Evolutionary conservation across 2,113 vertebrate species (phyloP).

Genomic region (Gavia stellata): DNA sequence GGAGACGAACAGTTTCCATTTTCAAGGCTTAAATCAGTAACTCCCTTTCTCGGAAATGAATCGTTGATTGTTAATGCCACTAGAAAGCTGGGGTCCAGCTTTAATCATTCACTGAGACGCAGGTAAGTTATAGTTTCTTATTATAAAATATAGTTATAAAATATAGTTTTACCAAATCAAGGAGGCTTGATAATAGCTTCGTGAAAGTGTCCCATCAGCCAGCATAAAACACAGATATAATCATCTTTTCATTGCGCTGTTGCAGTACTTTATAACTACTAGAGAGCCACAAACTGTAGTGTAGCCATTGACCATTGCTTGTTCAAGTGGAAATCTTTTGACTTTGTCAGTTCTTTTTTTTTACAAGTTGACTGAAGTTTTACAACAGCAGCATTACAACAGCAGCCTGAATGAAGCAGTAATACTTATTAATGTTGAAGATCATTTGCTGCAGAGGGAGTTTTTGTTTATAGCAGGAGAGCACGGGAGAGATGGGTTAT

Average conservation of each 20-base stretch:
- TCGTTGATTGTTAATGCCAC: background rate
- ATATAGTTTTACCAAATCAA: background rate
- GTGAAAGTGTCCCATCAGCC: background rate
- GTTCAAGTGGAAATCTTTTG: background rate
- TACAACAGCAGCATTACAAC: background rate
- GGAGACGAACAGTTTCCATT: constrained; percentile 54
- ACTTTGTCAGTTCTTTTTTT: background rate
- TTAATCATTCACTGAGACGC: background rate
- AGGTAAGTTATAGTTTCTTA: constrained; percentile 60
- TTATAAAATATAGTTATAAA: background rate
- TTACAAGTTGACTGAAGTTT: background rate
- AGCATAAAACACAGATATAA: background rate
- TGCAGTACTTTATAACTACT: background rate
- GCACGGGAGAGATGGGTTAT: background rate
- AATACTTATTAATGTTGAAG: background rate
- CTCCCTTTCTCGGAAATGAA: constrained; percentile 21
- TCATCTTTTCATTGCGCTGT: background rate
- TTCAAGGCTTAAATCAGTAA: constrained; percentile 19
- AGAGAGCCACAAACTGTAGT: background rate
- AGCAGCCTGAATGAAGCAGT: background rate
- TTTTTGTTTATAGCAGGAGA: background rate
- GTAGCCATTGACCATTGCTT: background rate
- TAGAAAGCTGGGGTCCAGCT: background rate
- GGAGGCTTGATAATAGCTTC: background rate
- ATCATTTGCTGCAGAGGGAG: background rate